Base-by-base conservation (phyloP, 2,888 invertebrate genomes). In the Spodoptera picta region DNA sequence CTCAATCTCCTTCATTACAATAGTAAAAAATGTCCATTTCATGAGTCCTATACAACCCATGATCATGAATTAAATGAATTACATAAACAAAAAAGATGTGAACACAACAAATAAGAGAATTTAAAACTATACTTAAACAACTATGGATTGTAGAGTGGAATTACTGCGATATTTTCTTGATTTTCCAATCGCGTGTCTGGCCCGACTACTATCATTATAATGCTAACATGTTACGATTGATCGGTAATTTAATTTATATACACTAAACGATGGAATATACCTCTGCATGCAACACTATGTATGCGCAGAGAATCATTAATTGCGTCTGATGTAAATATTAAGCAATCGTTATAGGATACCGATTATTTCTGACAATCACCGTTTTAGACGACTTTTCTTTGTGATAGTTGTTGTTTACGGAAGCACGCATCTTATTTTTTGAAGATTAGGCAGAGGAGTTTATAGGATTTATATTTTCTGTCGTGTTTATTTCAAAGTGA, bases 181-280 rank as follows among this genome's bases (percentile, higher is more conserved):
- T 4, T 10, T 42, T 36, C n/a, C 31, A 51, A 60, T 72, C 47
- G 76, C 71, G 57, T 72, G 76, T 43, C 57, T 54, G 11, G 36
- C 9, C 11, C 36, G n/a, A 41, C 66, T 57, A 65, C 45, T 57
- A 46, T 48, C 59, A 71, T 51, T 71, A 60, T 31, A 72, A 76
- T 54, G 50, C 56, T 54, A 75, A 76, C 72, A 72, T 76, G 66
- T 55, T 42, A 46, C 60, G 66, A 76, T 76, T 60, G 67, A 72
- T 72, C 12, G 14, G 73, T 72, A 72, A 72, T 76, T 72, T 58
- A 58, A 65, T 76, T 76, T 76, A 72, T 65, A 65, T 65, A 76
- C 77, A 65, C 50, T 51, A 36, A 7, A 36, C 36, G 36, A 36
- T 7, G 36, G 72, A 45, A 75, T 10, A 1, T 56, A 49, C 62